These are phyloP conservation scores for Linepithema humile DNA, from an alignment of 1,140 invertebrate genomes.

Conservation along the genomic window DNA sequence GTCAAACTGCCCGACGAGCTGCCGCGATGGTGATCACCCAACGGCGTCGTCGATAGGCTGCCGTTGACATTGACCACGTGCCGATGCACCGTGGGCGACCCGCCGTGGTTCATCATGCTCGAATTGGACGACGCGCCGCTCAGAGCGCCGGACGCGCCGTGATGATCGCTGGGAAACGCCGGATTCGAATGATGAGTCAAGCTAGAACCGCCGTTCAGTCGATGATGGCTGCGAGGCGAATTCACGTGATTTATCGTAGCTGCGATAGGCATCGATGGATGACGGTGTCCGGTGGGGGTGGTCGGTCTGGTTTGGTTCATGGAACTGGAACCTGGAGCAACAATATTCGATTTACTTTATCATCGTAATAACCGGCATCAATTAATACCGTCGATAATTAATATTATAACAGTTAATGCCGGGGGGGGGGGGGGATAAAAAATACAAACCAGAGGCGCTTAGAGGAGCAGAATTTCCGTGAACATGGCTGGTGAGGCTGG, in stretches of 20 bases:
- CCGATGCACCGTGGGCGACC: constrained; percentile 71
- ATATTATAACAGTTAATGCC: not conserved
- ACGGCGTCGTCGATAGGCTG: constrained; percentile 72
- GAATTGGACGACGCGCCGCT: constrained; percentile 77
- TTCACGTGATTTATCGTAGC: constrained; percentile 51
- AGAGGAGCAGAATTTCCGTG: constrained; percentile 53
- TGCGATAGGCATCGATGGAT: constrained; percentile 41
- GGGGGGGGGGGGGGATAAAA: not conserved
- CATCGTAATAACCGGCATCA: too few relatives aligned
- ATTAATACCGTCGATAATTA: too few relatives aligned
- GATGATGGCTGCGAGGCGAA: constrained; percentile 61
- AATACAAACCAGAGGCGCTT: constrained; percentile 4
- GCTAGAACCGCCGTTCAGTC: constrained; percentile 22
- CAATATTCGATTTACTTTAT: too few relatives aligned
- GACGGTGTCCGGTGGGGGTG: constrained; percentile 52
- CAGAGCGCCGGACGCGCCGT: constrained; percentile 68
- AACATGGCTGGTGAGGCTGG: constrained; percentile 47
- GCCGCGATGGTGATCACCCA: constrained; percentile 71
- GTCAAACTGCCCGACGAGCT: constrained; percentile 68
- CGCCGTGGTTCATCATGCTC: constrained; percentile 77
- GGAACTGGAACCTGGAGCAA: constrained; percentile 27
- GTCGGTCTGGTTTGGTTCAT: constrained; percentile 3
- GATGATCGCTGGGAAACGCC: constrained; percentile 60
- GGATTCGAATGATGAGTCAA: constrained; percentile 50
- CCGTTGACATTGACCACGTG: constrained; percentile 72